Evolutionary conservation across 2,888 invertebrate genomes (phyloP), one percentile per base, ranked within the genome.

Genomic region (Acronicta alni): DNA sequence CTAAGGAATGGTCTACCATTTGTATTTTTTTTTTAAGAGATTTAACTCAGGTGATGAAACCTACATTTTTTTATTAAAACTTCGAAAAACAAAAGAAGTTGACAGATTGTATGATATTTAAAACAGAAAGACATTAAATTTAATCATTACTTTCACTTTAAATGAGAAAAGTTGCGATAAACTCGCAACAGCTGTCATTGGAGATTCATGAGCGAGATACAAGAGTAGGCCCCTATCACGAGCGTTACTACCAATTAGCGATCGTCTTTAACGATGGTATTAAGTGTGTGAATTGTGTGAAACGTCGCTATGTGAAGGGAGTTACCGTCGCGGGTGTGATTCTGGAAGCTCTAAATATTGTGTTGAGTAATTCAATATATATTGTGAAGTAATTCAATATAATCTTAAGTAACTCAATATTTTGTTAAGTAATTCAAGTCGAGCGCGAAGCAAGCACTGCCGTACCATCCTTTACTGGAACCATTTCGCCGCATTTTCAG

Each of bases 221-320:
- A 38, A 0, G 15, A 44, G 61, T 59, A 47, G 16, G 4, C 8
- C 6, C 30, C 18, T 10, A 0, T 23, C 12, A 14, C 37, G 20
- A 43, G 51, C 43, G 12, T 42, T 35, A 35, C 35, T 57, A 48
- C 51, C 64, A 62, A 65, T 57, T 57, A 65, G 35, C 39, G 49
- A 44, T 42, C 23, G 12, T 60, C 45, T 61, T 18, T 46, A 30
- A 47, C 30, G 26, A 43, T 42, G 30, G 18, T 37, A 43, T 26
- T 57, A 39, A 39, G 48, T 35, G 38, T 49, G 41, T 45, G 23
- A 60, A 51, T 41, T 49, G 23, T 30, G 12, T 41, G 12, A 37
- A 51, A 37, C 17, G 51, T 17, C 3, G 26, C 26, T 42, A 8
- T 15, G 18, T 43, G 5, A 6, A 12, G 42, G n/a, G 26, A 17